Evolutionary conservation across 2,888 invertebrate genomes (phyloP), one percentile per base, ranked within the genome.

Genomic region (Parnassius orleans): DNA sequence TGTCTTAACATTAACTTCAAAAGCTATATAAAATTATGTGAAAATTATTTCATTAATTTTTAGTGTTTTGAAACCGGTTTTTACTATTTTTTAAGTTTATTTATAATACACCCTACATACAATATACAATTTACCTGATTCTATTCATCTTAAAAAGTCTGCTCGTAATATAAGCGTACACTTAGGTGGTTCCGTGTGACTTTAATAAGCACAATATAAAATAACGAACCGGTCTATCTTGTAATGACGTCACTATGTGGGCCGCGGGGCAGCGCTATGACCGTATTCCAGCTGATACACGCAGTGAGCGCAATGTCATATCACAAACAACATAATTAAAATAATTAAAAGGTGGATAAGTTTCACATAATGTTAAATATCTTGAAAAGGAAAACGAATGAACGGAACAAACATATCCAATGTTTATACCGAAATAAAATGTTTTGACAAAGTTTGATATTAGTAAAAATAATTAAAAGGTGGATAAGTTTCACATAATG

Each of bases 201-300:
- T 65, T 60, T 47, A 59, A 60, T 63, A 66, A 66, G 61, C 65
- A 63, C 61, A 65, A 56, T 62, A 63, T 59, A 62, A 60, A 68
- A 69, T 67, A 64, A 59, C 67, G 65, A 79, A 82, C 83, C 78
- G 79, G 82, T 83, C 68, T 53, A 63, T 61, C 66, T 65, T 60
- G 64, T 19, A 41, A 66, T 81, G 80, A 79, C 81, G 81, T 82
- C 79, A 83, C 53, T 66, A 53, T 61, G 77, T 78, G 70, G 77
- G 79, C 65, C 61, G 69, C 55, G 61, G 41, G 41, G 14, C 15
- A 10, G n/a, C 51, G 60, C n/a, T 65, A 53, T 68, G 61, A 64
- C 67, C 65, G 60, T 60, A 46, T 57, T 61, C 44, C 48, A 41
- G 14, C 55, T 33, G 48, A 19, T 43, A 24, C 52, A 44, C n/a